A percentile compares a stretch with the other conserved stretches of the same genome.
These are phyloP conservation scores for Scaptomyza parva DNA, from an alignment of 2,888 invertebrate genomes.

Conservation along the genomic window DNA sequence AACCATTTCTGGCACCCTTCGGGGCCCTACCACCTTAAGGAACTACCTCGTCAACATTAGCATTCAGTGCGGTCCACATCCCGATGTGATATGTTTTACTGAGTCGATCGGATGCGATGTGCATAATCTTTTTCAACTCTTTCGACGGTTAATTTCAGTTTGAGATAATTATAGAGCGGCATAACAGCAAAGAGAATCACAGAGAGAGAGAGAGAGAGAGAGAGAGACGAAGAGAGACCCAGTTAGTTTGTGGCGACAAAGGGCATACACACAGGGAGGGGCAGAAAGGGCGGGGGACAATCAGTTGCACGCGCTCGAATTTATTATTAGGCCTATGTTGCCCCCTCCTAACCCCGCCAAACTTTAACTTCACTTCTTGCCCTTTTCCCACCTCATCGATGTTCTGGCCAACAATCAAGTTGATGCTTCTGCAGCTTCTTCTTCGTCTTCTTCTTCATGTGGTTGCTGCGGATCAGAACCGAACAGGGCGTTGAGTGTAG, in stretches of 20 bases:
- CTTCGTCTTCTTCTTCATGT: conserved; percentile 12
- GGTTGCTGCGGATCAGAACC: conserved; percentile 56
- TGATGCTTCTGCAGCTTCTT: conserved; percentile 56
- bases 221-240: no score
- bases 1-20: conserved; percentile 14
- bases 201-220: conserved; percentile 7
- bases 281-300: conserved; percentile 18
- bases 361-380: background rate
- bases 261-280: conserved; percentile 15
- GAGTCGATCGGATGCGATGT: conserved; percentile 51
- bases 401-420: conserved; percentile 56
- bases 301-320: conserved; percentile 81
- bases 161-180: conserved; percentile 84
- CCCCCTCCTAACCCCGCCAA: no score
- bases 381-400: conserved; percentile 1
- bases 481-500: conserved; percentile 77
- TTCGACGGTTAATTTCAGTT: conserved; percentile 83
- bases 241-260: conserved; percentile 4
- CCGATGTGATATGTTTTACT: conserved; percentile 26
- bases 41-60: conserved; percentile 29
- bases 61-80: conserved; percentile 56
- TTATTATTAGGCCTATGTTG: conserved; percentile 81
- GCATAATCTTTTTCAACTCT: conserved; percentile 78
- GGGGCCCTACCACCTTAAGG: background rate
- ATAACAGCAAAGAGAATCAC: conserved; percentile 63